Evolutionary conservation across 2,888 invertebrate genomes (phyloP), one percentile per base, ranked within the genome.

Genomic region (Altica lythri): DNA sequence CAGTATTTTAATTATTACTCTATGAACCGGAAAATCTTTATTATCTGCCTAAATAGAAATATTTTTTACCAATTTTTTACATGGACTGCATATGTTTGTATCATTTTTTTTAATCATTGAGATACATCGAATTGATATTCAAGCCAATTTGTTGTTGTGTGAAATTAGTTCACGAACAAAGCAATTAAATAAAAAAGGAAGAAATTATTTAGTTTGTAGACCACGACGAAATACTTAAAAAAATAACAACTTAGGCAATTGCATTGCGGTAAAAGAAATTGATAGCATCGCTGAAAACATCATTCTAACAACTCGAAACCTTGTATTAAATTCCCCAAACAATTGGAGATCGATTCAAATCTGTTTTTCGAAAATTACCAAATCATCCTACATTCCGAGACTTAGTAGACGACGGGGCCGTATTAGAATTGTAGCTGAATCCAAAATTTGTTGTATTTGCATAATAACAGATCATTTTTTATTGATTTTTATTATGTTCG

Each of bases 391-490:
- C 42, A 42, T 38, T 27, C 49, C 30, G 29, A 32, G 49, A 22
- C 40, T 40, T 6, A 13, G 10, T 40, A 42, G 19, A 16, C 27
- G 22, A 49, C 40, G 29, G 14, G 12, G 49, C 16, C 49, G 10
- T 13, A 22, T 40, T 40, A 40, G 40, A 40, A 12, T 5, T 13
- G 40, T 22, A 38, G 18, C 22, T 12, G 5, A 19, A 12, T 40
- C 22, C 9, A 40, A 49, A 18, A 40, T 49, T 38, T 40, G 49
- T 30, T 32, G 40, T 30, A 49, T 49, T 49, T 49, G 40, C 49
- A 49, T 49, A 49, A 49, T 49, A 32, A 49, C 42, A 30, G 49
- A 8, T 40, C 40, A 40, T 49, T 49, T 49, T 49, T 49, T 49
- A 49, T 49, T 37, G 49, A 40, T 32, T 49, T n/a, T 42, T 49